Conservation (phyloP, 2,797 vertebrate genomes). For the Phrynocephalus vlangalii region DNA sequence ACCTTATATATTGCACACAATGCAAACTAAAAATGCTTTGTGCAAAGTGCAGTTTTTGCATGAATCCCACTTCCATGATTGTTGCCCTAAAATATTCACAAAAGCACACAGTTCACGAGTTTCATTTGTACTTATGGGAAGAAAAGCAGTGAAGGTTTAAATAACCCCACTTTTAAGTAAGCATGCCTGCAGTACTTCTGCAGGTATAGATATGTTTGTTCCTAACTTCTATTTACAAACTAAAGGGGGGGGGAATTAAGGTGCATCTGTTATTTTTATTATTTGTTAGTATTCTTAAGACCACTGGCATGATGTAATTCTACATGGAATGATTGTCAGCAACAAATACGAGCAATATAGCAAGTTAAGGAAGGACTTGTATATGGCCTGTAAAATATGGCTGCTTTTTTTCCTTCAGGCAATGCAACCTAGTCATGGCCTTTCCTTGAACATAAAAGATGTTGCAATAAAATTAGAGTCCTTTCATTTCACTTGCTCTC, state of each 20-base stretch:
- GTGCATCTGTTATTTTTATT: constrained; percentile 1
- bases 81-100: too few relatives aligned
- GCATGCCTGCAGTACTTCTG: not conserved
- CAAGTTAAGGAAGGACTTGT: not conserved
- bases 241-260: not conserved
- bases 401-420: constrained; percentile 41
- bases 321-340: not conserved
- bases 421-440: constrained; percentile 32
- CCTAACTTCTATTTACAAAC: not conserved
- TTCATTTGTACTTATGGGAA: too few relatives aligned
- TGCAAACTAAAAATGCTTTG: too few relatives aligned
- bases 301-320: not conserved
- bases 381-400: constrained; percentile 39
- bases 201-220: fast-evolving
- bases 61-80: too few relatives aligned
- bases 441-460: not conserved
- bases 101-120: too few relatives aligned
- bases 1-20: too few relatives aligned
- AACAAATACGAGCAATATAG: not conserved
- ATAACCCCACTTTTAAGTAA: not conserved
- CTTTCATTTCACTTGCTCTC: constrained; percentile 42
- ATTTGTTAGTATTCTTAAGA: constrained; percentile 42
- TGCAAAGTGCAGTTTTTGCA: too few relatives aligned
- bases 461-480: constrained; percentile 22
- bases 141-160: too few relatives aligned